These are phyloP conservation scores for Cephus pulcher DNA, from an alignment of 2,888 invertebrate species.

Conservation along the genomic window DNA sequence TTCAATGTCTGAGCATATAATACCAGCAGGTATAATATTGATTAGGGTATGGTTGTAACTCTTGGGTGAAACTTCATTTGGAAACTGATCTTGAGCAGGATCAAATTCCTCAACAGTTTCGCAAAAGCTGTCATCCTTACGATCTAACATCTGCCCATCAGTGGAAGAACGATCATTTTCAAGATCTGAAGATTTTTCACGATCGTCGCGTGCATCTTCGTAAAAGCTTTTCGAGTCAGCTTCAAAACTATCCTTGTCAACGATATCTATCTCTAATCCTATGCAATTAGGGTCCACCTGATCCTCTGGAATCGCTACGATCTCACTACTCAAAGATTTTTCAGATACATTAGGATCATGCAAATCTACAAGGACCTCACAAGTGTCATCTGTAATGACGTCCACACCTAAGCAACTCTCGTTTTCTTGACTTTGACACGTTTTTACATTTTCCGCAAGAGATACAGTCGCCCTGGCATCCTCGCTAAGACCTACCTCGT, in stretches of 20 bases:
- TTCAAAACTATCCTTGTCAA: background rate
- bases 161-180: background rate
- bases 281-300: background rate
- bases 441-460: background rate
- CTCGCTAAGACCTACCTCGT: constrained; percentile 52
- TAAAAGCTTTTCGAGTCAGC: background rate
- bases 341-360: background rate
- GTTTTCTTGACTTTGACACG: background rate
- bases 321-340: background rate
- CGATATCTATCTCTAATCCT: background rate
- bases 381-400: background rate
- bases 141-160: constrained; percentile 1
- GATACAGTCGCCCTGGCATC: background rate
- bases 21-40: background rate
- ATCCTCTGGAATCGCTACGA: background rate
- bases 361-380: background rate
- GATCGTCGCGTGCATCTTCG: background rate
- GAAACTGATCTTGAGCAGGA: background rate
- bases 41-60: background rate
- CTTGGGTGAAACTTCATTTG: background rate
- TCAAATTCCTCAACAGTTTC: background rate
- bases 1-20: background rate
- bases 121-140: background rate
- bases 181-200: background rate
- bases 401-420: background rate